Base-by-base conservation (phyloP, 2,888 invertebrate species). In the Leptinotarsa juncta region DNA sequence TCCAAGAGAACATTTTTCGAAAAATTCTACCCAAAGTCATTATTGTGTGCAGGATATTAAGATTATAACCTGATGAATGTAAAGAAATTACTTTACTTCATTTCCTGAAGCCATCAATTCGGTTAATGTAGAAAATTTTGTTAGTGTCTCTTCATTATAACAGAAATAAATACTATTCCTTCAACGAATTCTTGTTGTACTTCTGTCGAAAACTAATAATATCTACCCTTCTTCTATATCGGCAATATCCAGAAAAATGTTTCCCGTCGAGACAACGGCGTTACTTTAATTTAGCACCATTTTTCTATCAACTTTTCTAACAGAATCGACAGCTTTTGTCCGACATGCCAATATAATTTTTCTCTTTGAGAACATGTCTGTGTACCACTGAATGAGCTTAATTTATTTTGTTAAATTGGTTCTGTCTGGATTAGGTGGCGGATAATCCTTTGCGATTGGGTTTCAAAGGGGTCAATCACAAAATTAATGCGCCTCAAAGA, bases 401-500 rank as follows among this genome's bases (percentile, higher is more conserved):
- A 62, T 62, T 67, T 67, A 49, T 67, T 67, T 50, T 51, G 50
- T 48, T 51, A 49, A 67, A 67, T 67, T 23, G 23, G 50, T 67
- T 67, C 23, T 67, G 53, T 67, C 50, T 67, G 67, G 49, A 67
- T 51, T 67, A 49, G 23, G 49, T 23, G 48, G 53, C 15, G 67
- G 67, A 23, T 18, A 53, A 50, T 26, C 53, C 51, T 53, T 26
- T 51, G 62, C 62, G 62, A 62, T 62, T 42, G 62, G 32, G 62
- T n/a, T 62, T 42, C 42, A 62, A 62, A 62, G 62, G 62, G 62
- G 62, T 62, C 62, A 62, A 62, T 62, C 62, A 62, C 62, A n/a
- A 62, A 42, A 62, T 32, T 62, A 62, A 62, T 62, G n/a, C 5
- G 32, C 62, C n/a, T 32, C 32, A 32, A 26, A 62, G 7, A 26